A percentile compares a stretch with the other conserved stretches of the same genome.
Evolutionary conservation across 2,888 invertebrate species (phyloP).

Genomic region (Macaria notata): DNA sequence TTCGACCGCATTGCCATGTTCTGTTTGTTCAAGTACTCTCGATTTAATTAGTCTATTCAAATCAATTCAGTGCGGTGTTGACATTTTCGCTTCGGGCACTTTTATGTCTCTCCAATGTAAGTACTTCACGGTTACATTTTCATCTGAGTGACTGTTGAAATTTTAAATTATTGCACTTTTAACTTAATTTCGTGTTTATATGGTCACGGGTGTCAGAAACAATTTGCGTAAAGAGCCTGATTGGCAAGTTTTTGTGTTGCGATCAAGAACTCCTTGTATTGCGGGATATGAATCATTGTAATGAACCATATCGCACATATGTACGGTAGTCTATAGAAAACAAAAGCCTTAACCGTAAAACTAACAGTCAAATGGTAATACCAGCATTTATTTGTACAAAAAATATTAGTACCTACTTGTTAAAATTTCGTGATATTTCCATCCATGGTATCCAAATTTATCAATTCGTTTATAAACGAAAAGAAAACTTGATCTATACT

Average conservation of each 20-base stretch:
- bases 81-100: constrained; percentile 36
- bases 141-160: constrained; percentile 18
- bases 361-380: no score
- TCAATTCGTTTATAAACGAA: no score
- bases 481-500: no score
- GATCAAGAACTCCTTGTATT: constrained; percentile 47
- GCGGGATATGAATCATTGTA: constrained; percentile 27
- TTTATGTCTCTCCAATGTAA: constrained; percentile 30
- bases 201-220: constrained; percentile 28
- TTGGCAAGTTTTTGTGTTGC: constrained; percentile 42
- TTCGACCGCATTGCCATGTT: constrained; percentile 32
- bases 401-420: no score
- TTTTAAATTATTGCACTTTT: constrained; percentile 17
- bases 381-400: no score
- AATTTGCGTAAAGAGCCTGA: constrained; percentile 32
- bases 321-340: not conserved
- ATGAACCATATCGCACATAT: constrained; percentile 2
- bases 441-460: no score
- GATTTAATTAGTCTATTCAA: constrained; percentile 47
- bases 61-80: constrained; percentile 27
- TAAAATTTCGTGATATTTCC: no score
- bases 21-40: constrained; percentile 42
- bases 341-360: no score
- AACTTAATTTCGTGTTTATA: constrained; percentile 30
- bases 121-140: constrained; percentile 43